A percentile compares a stretch with the other conserved stretches of the same genome.
Conservation (phyloP, 2,113 vertebrate genomes). For the Fregetta grallaria region DNA sequence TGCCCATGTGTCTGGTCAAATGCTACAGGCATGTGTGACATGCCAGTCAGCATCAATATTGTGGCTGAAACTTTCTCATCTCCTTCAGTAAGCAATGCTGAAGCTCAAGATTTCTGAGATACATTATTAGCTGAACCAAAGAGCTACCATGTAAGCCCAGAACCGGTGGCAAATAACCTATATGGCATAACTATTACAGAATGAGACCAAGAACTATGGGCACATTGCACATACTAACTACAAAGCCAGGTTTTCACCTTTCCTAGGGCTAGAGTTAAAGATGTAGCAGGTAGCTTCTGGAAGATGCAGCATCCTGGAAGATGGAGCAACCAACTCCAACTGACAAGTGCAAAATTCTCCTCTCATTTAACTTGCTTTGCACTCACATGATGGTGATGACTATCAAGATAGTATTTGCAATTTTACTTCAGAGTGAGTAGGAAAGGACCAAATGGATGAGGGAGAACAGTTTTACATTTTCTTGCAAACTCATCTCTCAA, state of each 20-base stretch:
- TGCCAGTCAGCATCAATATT: background rate
- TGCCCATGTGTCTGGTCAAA: background rate
- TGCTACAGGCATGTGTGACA: background rate
- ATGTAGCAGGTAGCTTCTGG: background rate
- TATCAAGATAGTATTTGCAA: background rate
- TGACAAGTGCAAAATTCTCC: background rate
- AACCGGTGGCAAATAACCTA: background rate
- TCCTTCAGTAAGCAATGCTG: background rate
- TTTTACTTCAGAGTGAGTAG: background rate
- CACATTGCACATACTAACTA: background rate
- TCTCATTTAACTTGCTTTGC: background rate
- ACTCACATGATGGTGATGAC: background rate
- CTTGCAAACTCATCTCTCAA: background rate
- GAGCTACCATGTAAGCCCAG: background rate
- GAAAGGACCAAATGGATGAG: background rate
- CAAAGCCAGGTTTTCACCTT: background rate
- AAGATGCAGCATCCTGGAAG: background rate
- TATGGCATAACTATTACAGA: background rate
- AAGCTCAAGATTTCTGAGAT: background rate
- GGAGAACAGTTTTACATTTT: background rate
- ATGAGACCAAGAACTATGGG: background rate
- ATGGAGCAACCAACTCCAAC: background rate
- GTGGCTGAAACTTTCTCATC: background rate
- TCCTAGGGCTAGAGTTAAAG: too few species aligned
- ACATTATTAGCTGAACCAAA: background rate